Evolutionary conservation across 2,888 invertebrate species (phyloP).

Genomic region (Myopa testacea): DNA sequence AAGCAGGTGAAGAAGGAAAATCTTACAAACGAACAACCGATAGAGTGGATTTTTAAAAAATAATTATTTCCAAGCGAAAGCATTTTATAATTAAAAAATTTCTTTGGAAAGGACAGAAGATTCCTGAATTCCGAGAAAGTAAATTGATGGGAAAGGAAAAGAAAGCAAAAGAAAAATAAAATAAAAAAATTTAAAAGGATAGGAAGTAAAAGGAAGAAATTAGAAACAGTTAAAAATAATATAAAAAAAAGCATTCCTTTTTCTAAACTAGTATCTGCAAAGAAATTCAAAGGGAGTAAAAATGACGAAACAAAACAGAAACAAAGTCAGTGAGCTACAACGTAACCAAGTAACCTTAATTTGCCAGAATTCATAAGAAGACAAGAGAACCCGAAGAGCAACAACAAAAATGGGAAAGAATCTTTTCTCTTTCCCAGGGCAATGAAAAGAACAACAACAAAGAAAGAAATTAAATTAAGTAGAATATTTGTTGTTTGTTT

Average conservation of each 20-base stretch:
- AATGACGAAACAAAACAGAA: conserved; percentile 12
- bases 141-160: conserved; percentile 39
- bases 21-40: no score
- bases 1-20: no score
- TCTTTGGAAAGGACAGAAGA: conserved; percentile 41
- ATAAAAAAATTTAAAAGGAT: conserved; percentile 26
- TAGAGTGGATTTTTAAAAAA: conserved; percentile 41
- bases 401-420: no score
- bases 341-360: neutral
- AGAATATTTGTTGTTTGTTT: neutral
- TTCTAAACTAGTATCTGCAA: no score
- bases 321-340: neutral
- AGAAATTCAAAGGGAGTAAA: conserved; percentile 42
- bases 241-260: no score
- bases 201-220: no score
- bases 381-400: neutral
- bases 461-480: conserved; percentile 20
- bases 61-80: conserved; percentile 62
- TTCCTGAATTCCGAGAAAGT: conserved; percentile 8
- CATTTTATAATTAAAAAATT: conserved; percentile 63
- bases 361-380: neutral
- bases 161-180: conserved; percentile 44
- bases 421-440: no score
- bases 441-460: neutral
- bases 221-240: no score